A percentile compares a stretch with the other conserved stretches of the same genome.
Conservation (phyloP, 2,888 invertebrate species). For the Lasioglossum lativentre region DNA sequence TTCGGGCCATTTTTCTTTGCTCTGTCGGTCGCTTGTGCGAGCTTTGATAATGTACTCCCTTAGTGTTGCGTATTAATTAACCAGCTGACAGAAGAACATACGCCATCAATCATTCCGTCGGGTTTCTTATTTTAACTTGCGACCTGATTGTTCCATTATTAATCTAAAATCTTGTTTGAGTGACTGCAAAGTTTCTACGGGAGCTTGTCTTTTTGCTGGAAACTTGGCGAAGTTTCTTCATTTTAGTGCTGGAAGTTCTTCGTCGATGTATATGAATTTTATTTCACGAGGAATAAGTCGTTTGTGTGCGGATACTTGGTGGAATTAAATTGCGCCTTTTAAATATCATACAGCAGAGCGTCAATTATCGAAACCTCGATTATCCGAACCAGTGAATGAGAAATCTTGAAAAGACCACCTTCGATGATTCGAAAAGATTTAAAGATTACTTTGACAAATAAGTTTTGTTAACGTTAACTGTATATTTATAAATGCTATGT, state of each 20-base stretch:
- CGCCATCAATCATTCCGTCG: neutral
- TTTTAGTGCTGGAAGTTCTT: neutral
- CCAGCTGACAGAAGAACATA: neutral
- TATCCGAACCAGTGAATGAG: too few relatives aligned
- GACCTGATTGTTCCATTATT: neutral
- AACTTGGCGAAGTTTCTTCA: neutral
- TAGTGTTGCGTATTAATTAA: neutral
- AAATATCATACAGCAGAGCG: too few relatives aligned
- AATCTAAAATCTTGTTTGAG: neutral
- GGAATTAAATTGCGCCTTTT: too few relatives aligned
- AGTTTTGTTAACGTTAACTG: too few relatives aligned
- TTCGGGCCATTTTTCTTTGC: conserved; percentile 20
- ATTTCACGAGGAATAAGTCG: neutral
- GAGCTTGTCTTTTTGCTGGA: neutral
- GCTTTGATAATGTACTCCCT: neutral
- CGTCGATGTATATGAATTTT: neutral
- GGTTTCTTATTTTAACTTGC: neutral
- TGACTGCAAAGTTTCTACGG: neutral
- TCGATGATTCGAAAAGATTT: too few relatives aligned
- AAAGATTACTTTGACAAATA: too few relatives aligned
- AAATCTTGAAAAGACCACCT: too few relatives aligned
- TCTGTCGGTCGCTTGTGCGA: neutral
- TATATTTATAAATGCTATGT: too few relatives aligned
- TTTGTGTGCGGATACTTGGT: neutral
- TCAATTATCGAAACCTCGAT: too few relatives aligned